Conservation (phyloP, 2,113 vertebrate genomes). For the human (Homo sapiens) region GRCh38 chr5:158025001-158025500, state of each 20-base stretch:
- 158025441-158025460: neutral
- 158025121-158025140: neutral
- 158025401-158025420: neutral
- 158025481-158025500: neutral
- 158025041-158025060: neutral
- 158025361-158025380: neutral
- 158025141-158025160: neutral
- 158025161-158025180: neutral
- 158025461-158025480: neutral
- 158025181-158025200: neutral
- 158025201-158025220: neutral
- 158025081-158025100: conserved; percentile 1
- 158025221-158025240: neutral
- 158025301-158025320: neutral
- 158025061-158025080: neutral
- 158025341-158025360: neutral
- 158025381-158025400: neutral
- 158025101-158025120: neutral
- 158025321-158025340: neutral
- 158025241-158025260: neutral
- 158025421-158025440: neutral
- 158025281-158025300: neutral
- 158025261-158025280: neutral
- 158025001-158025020: neutral
- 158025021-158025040: neutral